These are phyloP conservation scores for Staurois parvus DNA, from an alignment of 2,797 vertebrate species.

Conservation along the genomic window DNA sequence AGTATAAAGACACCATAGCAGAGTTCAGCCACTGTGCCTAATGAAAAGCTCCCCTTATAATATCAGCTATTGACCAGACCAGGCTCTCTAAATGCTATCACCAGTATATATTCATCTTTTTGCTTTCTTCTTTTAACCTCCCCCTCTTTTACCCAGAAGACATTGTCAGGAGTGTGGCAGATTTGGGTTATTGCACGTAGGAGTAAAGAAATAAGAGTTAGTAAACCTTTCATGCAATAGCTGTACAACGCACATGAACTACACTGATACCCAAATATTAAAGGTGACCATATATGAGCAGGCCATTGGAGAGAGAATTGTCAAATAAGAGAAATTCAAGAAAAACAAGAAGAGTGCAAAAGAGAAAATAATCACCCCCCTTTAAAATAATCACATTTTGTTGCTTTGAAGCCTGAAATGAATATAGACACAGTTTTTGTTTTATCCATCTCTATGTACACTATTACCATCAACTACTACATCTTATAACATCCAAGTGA, in stretches of 20 bases:
- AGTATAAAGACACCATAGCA: background rate
- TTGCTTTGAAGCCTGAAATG: no score
- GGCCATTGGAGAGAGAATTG: background rate
- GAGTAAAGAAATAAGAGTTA: constrained; percentile 6
- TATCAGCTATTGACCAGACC: constrained; percentile 12
- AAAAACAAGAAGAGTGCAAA: no score
- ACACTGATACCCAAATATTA: background rate
- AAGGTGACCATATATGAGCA: background rate
- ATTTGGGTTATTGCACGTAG: constrained; percentile 40
- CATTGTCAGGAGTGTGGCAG: constrained; percentile 39
- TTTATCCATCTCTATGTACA: no score
- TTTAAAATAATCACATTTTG: no score
- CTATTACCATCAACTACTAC: no score
- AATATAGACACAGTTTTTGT: no score
- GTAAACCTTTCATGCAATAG: background rate
- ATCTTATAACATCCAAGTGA: no score
- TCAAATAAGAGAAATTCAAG: no score
- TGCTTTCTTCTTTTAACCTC: constrained; percentile 40
- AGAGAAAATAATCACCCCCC: no score
- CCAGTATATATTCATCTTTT: constrained; percentile 9
- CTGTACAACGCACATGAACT: background rate
- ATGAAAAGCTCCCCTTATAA: background rate
- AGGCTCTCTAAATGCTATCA: background rate
- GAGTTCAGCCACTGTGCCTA: no score
- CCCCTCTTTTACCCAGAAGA: constrained; percentile 50